Evolutionary conservation across 1,140 invertebrate species (phyloP), one percentile per base, ranked within the genome.

Genomic region (Ceratina calcarata): DNA sequence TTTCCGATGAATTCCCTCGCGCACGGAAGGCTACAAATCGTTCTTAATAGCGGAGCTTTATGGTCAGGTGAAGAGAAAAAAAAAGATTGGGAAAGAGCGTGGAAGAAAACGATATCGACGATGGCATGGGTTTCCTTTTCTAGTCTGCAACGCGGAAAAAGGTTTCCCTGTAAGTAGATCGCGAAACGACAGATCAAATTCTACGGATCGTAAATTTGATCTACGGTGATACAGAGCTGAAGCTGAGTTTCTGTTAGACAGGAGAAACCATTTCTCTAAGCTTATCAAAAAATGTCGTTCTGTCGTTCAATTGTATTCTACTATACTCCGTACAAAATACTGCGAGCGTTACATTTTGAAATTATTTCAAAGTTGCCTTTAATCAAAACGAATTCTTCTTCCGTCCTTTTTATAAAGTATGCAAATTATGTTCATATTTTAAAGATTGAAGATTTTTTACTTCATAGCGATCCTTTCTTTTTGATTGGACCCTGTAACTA

Each of bases 21-120:
- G n/a, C 45, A 61, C 37, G 37, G 69, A 22, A 51, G 74, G 66
- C 66, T 37, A 77, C 45, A 77, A 77, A 77, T 77, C 57, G 66
- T 20, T 66, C 37, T 69, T 77, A 77, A 69, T n/a, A 32, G 65
- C 24, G 22, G 18, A 20, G 24, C 7, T 58, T 37, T n/a, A 27
- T 18, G 7, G 22, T 37, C 13, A 2, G 18, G 37, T 16, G 24
- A 53, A 22, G 8, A 6, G 20, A 49, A 13, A 57, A 6, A n/a
- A 8, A 60, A 60, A n/a, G 8, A 32, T 57, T 1, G 53, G 0
- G 3, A 10, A 3, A 20, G 13, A 69, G 24, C 7, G 4, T 27
- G 22, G 45, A 24, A 24, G 49, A 12, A 77, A 77, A 20, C 22
- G 22, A 58, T 49, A 68, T 13, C 37, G 7, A 45, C 13, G 49